phyloP scores from a whole-genome alignment of 1,140 invertebrate genomes.

The Philotrypesis tridentata region DNA sequence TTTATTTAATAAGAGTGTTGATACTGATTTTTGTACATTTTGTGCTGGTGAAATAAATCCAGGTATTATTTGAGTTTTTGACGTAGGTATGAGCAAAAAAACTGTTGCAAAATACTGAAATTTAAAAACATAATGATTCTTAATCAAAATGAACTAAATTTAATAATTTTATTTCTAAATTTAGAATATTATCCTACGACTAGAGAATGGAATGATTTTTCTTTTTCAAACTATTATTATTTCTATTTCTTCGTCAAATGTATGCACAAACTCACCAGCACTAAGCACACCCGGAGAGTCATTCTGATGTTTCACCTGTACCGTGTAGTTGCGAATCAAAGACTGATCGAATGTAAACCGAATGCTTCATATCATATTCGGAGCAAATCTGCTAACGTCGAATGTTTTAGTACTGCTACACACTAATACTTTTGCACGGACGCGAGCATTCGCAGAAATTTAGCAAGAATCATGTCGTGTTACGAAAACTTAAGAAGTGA shows the following conservation, averaged over 20 bases:
- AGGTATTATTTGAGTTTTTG: background rate
- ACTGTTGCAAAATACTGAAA: background rate
- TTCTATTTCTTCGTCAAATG: background rate
- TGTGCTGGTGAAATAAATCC: background rate
- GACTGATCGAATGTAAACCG: constrained; percentile 21
- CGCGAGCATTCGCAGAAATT: constrained; percentile 1
- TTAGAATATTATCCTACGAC: too few relatives aligned
- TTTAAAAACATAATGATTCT: background rate
- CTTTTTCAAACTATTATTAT: background rate
- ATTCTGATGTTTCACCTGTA: constrained; percentile 32
- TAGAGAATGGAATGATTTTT: too few relatives aligned
- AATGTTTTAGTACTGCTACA: constrained; percentile 2
- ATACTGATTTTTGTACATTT: background rate
- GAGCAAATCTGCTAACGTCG: constrained; percentile 27
- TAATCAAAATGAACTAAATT: background rate
- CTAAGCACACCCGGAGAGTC: background rate
- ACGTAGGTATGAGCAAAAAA: background rate
- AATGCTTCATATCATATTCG: background rate
- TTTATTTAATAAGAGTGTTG: background rate
- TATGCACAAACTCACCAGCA: constrained; percentile 28
- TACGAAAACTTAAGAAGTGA: constrained; percentile 2
- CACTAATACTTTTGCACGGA: constrained; percentile 1
- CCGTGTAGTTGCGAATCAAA: background rate
- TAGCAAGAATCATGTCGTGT: background rate
- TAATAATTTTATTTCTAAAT: too few relatives aligned